Conservation (phyloP, 2,888 invertebrate species). For the Chloroclystis v-ata region DNA sequence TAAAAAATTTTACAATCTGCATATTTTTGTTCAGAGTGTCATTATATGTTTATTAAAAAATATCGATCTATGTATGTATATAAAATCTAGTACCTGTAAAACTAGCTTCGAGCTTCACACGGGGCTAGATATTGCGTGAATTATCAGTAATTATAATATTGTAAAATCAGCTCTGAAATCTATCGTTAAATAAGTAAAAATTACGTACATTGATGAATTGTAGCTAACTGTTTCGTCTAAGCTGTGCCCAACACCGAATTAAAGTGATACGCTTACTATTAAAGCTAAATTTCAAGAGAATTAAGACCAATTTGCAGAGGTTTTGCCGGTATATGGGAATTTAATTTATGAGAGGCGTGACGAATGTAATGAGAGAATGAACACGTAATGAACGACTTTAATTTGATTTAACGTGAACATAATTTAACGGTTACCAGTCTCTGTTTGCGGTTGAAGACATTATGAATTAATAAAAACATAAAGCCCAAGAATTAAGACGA, state of each 20-base stretch:
- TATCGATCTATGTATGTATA: too few relatives aligned
- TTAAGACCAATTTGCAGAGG: constrained; percentile 73
- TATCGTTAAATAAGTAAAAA: too few relatives aligned
- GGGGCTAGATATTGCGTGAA: too few relatives aligned
- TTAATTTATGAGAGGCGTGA: constrained; percentile 64
- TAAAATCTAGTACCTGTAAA: too few relatives aligned
- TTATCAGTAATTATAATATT: too few relatives aligned
- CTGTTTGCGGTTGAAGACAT: background rate
- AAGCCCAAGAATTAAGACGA: too few relatives aligned
- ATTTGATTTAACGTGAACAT: constrained; percentile 48
- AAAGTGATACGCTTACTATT: constrained; percentile 67
- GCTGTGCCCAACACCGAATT: constrained; percentile 44
- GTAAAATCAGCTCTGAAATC: too few relatives aligned
- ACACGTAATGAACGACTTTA: constrained; percentile 60
- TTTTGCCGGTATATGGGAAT: constrained; percentile 67
- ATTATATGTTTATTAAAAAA: too few relatives aligned
- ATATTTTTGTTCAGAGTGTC: too few relatives aligned
- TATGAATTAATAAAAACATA: too few relatives aligned
- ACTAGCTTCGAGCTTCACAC: too few relatives aligned
- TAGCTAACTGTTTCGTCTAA: constrained; percentile 9
- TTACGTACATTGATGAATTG: background rate
- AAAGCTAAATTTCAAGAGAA: constrained; percentile 67
- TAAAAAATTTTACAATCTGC: too few relatives aligned
- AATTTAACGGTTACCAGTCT: constrained; percentile 21
- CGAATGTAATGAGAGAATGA: constrained; percentile 55